Percentiles rank a stretch among this genome's conserved stretches.
Conservation (phyloP, 1,140 invertebrate genomes). For the Temnothorax nylanderi region DNA sequence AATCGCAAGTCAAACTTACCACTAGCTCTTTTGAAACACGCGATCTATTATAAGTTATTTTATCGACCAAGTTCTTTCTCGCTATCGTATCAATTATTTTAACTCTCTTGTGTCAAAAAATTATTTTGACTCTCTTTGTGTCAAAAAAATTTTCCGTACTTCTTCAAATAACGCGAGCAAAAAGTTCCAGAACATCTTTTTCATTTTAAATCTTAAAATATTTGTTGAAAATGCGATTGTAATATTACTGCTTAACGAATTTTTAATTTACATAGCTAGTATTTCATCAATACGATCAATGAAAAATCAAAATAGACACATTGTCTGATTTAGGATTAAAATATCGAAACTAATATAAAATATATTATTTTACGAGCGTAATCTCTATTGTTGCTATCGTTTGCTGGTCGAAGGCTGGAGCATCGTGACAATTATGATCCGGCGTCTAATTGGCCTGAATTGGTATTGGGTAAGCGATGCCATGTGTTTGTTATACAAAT, state of each 20-base stretch:
- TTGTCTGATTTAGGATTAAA: not conserved
- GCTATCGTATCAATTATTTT: not conserved
- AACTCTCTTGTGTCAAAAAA: not conserved
- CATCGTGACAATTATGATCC: slow-evolving; percentile 81
- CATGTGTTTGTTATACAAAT: slow-evolving; percentile 66
- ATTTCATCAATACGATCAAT: not conserved
- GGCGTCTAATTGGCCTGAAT: slow-evolving; percentile 84
- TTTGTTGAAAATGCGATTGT: not conserved
- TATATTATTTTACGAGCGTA: slow-evolving; percentile 35
- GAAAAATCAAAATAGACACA: not conserved
- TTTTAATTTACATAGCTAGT: not conserved
- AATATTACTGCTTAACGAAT: not conserved
- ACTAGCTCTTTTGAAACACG: not conserved
- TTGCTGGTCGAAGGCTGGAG: slow-evolving; percentile 68
- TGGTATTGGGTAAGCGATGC: slow-evolving; percentile 76
- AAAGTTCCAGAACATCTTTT: not conserved
- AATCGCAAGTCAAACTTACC: not conserved
- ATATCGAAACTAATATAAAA: not conserved
- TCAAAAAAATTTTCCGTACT: not conserved
- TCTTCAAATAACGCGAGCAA: not conserved
- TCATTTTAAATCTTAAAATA: not conserved
- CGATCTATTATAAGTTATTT: slow-evolving; percentile 8
- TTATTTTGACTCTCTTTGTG: too few relatives aligned
- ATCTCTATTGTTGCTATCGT: slow-evolving; percentile 43
- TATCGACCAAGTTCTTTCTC: not conserved